These are phyloP conservation scores for Hippopotamus amphibius DNA, from an alignment of 2,113 vertebrate genomes.

Conservation along the genomic window DNA sequence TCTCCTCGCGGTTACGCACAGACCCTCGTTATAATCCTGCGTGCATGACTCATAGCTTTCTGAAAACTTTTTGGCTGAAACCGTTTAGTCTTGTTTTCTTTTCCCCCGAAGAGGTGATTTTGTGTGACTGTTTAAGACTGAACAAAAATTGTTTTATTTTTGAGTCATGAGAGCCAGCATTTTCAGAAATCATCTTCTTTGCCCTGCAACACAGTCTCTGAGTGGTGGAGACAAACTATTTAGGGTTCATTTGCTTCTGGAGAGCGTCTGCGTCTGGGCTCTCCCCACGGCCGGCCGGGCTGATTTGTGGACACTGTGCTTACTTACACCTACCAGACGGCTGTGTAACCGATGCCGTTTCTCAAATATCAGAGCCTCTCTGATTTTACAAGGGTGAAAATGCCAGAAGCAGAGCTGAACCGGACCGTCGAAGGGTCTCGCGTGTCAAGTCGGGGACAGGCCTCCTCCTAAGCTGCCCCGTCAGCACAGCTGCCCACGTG, in stretches of 20 bases:
- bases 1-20: background rate
- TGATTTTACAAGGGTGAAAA: fast-evolving
- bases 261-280: background rate
- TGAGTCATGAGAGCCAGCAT: background rate
- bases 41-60: background rate
- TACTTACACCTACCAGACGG: background rate
- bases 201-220: background rate
- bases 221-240: background rate
- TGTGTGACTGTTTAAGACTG: background rate
- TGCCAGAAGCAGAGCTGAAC: fast-evolving
- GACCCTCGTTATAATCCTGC: fast-evolving
- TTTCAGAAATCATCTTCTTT: background rate
- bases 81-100: background rate
- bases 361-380: fast-evolving
- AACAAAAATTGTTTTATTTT: conserved; percentile 40
- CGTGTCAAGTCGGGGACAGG: fast-evolving
- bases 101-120: background rate
- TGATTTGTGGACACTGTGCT: fast-evolving
- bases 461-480: fast-evolving
- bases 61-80: background rate
- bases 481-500: fast-evolving
- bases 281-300: fast-evolving
- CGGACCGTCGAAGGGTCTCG: fast-evolving
- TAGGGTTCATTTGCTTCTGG: background rate
- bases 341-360: fast-evolving